Conservation (phyloP, 2,797 vertebrate species). For the Parambassis ranga region DNA sequence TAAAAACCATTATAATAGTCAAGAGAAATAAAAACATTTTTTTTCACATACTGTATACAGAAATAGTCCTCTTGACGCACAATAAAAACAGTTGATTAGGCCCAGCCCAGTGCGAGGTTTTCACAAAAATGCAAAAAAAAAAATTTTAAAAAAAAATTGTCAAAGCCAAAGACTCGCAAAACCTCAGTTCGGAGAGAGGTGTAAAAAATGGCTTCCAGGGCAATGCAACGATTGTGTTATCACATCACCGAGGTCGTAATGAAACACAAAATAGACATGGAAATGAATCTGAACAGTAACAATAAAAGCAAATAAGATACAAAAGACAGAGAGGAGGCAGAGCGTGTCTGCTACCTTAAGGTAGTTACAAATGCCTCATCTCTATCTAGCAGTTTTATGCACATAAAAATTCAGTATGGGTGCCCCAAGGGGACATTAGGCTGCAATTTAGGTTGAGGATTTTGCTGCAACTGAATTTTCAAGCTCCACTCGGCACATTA, state of each 20-base stretch:
- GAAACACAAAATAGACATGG: conserved; percentile 45
- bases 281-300: conserved; percentile 57
- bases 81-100: conserved; percentile 80
- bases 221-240: conserved; percentile 47
- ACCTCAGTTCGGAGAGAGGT: conserved; percentile 46
- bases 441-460: conserved; percentile 17
- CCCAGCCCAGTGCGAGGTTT: conserved; percentile 84
- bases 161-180: conserved; percentile 57
- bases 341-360: conserved; percentile 11
- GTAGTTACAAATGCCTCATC: conserved; percentile 28
- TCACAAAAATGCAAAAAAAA: conserved; percentile 65
- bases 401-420: conserved; percentile 61
- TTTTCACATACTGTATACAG: conserved; percentile 73
- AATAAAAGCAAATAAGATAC: conserved; percentile 56
- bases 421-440: conserved; percentile 51
- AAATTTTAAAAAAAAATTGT: conserved; percentile 44
- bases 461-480: conserved; percentile 23
- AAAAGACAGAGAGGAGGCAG: conserved; percentile 46
- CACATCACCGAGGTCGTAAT: conserved; percentile 54
- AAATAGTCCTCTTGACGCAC: conserved; percentile 66
- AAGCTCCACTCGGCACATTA: conserved; percentile 33
- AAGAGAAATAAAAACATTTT: conserved; percentile 72
- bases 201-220: conserved; percentile 46
- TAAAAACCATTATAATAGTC: conserved; percentile 80
- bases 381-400: conserved; percentile 63